A percentile compares a stretch with the other conserved stretches of the same genome.
Evolutionary conservation across 2,888 invertebrate genomes (phyloP).

Genomic region (Tenthredo distinguenda): DNA sequence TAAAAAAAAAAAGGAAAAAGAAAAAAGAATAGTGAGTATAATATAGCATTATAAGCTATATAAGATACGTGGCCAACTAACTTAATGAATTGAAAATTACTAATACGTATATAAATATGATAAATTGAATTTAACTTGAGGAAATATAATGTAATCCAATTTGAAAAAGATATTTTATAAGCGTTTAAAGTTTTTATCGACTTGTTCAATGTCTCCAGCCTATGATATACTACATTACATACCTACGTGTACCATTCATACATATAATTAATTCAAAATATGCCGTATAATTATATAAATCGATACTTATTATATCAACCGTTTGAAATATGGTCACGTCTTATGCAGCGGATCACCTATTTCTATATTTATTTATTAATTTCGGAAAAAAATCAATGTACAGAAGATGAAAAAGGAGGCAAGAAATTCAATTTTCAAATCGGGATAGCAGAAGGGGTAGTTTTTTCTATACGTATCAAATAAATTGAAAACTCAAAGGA

Average conservation of each 20-base stretch:
- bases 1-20: background rate
- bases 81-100: background rate
- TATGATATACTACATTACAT: background rate
- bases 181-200: slow-evolving; percentile 24
- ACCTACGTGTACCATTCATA: background rate
- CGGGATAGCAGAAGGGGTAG: background rate
- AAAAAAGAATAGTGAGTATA: slow-evolving; percentile 13
- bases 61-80: slow-evolving; percentile 38
- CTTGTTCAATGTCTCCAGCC: background rate
- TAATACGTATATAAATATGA: background rate
- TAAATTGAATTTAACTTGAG: background rate
- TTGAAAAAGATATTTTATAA: slow-evolving; percentile 10
- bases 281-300: background rate
- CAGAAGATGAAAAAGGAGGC: background rate
- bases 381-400: background rate
- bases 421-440: background rate
- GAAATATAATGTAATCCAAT: background rate
- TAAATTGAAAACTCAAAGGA: background rate
- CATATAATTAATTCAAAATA: background rate
- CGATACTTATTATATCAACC: background rate
- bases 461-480: background rate
- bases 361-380: background rate
- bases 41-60: slow-evolving; percentile 17
- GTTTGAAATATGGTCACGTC: background rate
- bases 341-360: background rate